Conservation (phyloP, 2,888 invertebrate genomes). For the Cheilosia variabilis region DNA sequence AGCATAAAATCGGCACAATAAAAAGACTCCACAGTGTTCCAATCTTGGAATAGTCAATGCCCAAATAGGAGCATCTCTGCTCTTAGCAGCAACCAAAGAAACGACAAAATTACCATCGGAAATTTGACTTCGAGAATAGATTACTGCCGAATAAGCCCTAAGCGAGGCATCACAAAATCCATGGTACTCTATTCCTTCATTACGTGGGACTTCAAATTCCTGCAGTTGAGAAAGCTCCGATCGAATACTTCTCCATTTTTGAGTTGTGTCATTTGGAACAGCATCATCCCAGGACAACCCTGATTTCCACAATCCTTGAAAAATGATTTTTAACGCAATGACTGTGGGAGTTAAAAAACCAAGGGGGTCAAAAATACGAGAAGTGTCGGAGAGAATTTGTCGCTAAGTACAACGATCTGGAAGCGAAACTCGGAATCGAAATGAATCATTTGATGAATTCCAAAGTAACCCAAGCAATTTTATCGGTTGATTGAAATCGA, state of each 20-base stretch:
- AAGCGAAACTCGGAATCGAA: background rate
- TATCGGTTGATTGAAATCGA: background rate
- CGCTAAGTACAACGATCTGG: background rate
- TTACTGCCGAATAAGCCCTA: too few species aligned
- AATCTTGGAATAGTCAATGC: too few species aligned
- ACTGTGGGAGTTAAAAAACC: background rate
- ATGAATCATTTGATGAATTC: background rate
- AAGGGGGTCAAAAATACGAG: slow-evolving; percentile 1
- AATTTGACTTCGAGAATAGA: background rate
- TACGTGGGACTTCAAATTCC: too few species aligned
- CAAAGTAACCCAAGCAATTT: background rate
- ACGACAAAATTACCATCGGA: background rate
- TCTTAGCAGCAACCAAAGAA: too few species aligned
- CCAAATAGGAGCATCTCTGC: too few species aligned
- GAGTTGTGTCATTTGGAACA: too few species aligned
- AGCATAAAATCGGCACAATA: too few species aligned
- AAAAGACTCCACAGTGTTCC: too few species aligned
- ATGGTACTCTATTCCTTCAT: background rate
- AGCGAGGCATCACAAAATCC: too few species aligned
- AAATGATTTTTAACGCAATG: background rate
- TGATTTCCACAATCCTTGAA: background rate
- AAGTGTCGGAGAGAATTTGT: background rate
- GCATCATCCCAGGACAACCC: too few species aligned
- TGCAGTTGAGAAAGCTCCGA: too few species aligned
- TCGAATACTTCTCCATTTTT: too few species aligned